These are phyloP conservation scores for Triplophysa siluroides DNA, from an alignment of 2,113 vertebrate species.

Conservation along the genomic window DNA sequence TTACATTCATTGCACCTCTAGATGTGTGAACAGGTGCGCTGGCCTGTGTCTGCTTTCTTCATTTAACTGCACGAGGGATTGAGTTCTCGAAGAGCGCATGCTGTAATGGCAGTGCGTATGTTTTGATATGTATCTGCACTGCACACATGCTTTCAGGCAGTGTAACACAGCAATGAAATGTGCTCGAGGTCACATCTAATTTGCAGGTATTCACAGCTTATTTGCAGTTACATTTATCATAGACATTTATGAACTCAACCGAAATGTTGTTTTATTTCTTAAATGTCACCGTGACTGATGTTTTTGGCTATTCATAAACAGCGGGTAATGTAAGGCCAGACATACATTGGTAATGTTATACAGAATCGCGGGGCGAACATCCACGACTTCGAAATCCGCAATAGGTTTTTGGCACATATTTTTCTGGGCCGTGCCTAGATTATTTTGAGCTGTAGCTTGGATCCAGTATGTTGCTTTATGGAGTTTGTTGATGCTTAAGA, in stretches of 20 bases:
- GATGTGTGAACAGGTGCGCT: neutral
- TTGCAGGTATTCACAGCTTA: neutral
- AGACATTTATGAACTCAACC: neutral
- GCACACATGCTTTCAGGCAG: slow-evolving; percentile 47
- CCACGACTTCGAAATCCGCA: neutral
- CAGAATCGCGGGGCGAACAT: neutral
- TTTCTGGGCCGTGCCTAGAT: slow-evolving; percentile 37
- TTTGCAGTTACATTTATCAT: slow-evolving; percentile 8
- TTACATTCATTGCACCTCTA: slow-evolving; percentile 24
- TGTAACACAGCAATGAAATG: neutral
- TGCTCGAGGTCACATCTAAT: neutral
- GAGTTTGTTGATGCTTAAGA: slow-evolving; percentile 18
- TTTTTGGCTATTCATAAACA: neutral
- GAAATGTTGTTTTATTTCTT: neutral
- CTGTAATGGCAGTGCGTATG: neutral
- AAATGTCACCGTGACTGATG: neutral
- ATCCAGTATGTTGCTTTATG: neutral
- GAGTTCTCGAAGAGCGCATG: neutral
- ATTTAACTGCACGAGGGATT: neutral
- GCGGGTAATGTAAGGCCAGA: neutral
- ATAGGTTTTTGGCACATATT: neutral
- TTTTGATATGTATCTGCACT: slow-evolving; percentile 45
- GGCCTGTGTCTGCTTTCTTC: slow-evolving; percentile 10
- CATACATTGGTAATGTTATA: neutral
- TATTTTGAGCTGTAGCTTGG: slow-evolving; percentile 11